Percentiles rank a stretch among this genome's conserved stretches.
Evolutionary conservation across 1,140 invertebrate genomes (phyloP).

Genomic region (Euwallacea similis): DNA sequence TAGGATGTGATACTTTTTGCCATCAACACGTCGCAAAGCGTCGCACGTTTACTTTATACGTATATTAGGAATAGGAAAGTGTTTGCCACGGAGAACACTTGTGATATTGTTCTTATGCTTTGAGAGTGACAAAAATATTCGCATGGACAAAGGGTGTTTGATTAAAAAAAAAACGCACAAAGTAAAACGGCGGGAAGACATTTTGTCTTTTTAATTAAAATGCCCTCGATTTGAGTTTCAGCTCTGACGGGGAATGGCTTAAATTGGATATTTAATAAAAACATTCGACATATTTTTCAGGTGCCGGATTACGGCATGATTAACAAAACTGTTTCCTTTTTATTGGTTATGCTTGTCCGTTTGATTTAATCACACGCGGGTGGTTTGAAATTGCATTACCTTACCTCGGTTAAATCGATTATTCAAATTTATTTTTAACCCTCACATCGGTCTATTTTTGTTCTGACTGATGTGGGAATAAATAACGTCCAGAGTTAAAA

Average conservation of each 20-base stretch:
- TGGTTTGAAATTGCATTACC: constrained; percentile 5
- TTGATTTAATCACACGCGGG: constrained; percentile 1
- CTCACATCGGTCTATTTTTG: constrained; percentile 2
- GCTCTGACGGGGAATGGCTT: not conserved
- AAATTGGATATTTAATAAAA: not conserved
- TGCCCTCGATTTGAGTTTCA: not conserved
- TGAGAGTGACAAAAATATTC: no score
- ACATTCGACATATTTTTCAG: not conserved
- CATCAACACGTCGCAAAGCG: no score
- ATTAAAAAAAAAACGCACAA: no score
- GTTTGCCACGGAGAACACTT: no score
- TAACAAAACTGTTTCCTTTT: not conserved
- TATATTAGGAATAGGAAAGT: no score
- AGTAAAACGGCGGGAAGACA: no score
- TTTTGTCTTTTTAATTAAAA: not conserved
- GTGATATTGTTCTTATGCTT: no score
- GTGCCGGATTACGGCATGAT: not conserved
- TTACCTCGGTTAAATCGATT: constrained; percentile 13
- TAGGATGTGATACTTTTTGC: no score
- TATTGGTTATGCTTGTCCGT: constrained; percentile 1
- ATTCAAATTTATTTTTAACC: constrained; percentile 17
- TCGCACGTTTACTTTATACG: no score
- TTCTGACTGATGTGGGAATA: not conserved
- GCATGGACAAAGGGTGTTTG: no score
- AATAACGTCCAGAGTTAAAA: no score